These are phyloP conservation scores for Meghimatium bilineatum DNA, from an alignment of 2,888 invertebrate genomes.

Conservation along the genomic window DNA sequence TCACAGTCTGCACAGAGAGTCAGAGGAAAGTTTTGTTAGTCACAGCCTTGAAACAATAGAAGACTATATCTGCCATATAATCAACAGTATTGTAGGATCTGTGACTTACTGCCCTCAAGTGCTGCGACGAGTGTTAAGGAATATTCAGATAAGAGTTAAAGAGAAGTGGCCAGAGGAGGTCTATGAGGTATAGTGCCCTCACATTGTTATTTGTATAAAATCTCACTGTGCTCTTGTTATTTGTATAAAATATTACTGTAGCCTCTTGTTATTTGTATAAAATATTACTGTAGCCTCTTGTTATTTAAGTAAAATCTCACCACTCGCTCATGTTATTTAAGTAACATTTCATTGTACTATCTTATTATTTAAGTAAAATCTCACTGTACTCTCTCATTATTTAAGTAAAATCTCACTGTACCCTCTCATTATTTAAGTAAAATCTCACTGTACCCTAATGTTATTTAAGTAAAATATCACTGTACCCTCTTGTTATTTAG, in stretches of 20 bases:
- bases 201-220: background rate
- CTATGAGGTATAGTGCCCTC: conserved; percentile 58
- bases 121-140: conserved; percentile 60
- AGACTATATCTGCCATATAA: conserved; percentile 57
- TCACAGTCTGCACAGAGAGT: conserved; percentile 56
- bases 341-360: background rate
- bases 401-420: too few relatives aligned
- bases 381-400: too few relatives aligned
- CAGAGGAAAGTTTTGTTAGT: conserved; percentile 58
- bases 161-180: conserved; percentile 60
- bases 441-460: background rate
- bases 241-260: background rate
- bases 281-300: background rate
- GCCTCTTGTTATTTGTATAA: background rate
- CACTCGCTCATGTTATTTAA: too few relatives aligned
- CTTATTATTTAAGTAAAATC: too few relatives aligned
- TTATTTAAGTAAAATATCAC: too few relatives aligned
- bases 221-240: background rate
- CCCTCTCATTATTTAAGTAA: background rate
- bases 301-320: background rate
- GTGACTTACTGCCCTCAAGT: conserved; percentile 56
- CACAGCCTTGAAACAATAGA: conserved; percentile 57
- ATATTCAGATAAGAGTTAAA: conserved; percentile 57
- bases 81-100: conserved; percentile 57
- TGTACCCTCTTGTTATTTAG: background rate